Conservation (phyloP, 2,113 vertebrate species). For the Perca schrenkii region DNA sequence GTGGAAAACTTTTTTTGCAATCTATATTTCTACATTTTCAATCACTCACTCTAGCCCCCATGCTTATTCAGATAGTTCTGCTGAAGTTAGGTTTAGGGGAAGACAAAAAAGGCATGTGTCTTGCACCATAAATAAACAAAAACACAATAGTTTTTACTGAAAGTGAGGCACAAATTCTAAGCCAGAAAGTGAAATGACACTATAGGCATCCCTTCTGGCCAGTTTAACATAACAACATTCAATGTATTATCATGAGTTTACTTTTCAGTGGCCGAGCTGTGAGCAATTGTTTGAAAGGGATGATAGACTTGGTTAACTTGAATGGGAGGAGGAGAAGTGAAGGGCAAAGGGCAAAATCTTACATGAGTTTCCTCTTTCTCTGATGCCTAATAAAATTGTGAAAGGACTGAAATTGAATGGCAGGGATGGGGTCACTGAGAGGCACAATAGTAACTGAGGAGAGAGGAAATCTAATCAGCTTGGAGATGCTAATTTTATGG, state of each 20-base stretch:
- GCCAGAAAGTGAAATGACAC: constrained; percentile 17
- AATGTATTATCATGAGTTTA: constrained; percentile 44
- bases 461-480: constrained; percentile 83
- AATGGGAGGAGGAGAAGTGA: constrained; percentile 68
- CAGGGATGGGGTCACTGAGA: constrained; percentile 69
- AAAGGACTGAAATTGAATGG: constrained; percentile 80
- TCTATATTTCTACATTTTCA: constrained; percentile 42
- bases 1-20: constrained; percentile 38
- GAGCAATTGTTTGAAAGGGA: constrained; percentile 58
- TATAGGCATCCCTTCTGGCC: constrained; percentile 18
- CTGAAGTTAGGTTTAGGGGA: neutral
- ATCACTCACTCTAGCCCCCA: neutral
- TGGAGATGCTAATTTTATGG: constrained; percentile 86
- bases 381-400: constrained; percentile 79
- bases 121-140: constrained; percentile 40
- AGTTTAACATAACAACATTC: constrained; percentile 63
- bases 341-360: constrained; percentile 79
- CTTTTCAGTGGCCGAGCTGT: constrained; percentile 49
- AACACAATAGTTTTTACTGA: constrained; percentile 25
- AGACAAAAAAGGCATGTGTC: constrained; percentile 22
- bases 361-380: constrained; percentile 79
- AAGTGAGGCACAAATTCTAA: constrained; percentile 9
- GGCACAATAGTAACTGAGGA: constrained; percentile 66
- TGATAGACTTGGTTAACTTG: constrained; percentile 51
- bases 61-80: constrained; percentile 26